Evolutionary conservation across 2,113 vertebrate genomes (phyloP).

Genomic region (Peromyscus maniculatus): DNA sequence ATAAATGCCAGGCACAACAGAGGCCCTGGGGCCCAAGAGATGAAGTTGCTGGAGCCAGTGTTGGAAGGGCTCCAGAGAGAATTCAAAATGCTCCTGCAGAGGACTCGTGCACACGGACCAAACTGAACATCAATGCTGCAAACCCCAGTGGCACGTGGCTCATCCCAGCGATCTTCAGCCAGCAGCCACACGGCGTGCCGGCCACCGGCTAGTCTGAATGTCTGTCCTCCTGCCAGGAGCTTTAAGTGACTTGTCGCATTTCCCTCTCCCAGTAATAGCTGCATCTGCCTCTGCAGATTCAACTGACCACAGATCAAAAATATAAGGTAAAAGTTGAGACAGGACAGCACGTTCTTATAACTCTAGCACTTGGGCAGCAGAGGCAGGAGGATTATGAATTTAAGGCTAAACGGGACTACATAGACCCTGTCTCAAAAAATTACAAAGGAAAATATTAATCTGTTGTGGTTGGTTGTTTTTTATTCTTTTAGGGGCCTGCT

Average conservation of each 20-base stretch:
- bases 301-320: background rate
- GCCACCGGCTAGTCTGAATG: background rate
- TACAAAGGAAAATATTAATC: background rate
- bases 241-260: background rate
- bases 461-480: no score
- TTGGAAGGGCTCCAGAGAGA: fast-evolving
- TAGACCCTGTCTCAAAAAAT: background rate
- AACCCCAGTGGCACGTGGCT: background rate
- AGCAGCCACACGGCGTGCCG: fast-evolving
- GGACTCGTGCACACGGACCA: fast-evolving
- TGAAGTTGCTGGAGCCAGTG: no score
- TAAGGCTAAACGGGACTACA: background rate
- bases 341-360: no score
- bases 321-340: background rate
- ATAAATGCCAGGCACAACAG: background rate
- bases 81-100: background rate
- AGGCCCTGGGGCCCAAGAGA: background rate
- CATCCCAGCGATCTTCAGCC: background rate
- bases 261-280: no score
- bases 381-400: background rate
- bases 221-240: background rate
- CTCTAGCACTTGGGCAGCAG: background rate
- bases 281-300: background rate
- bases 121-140: background rate
- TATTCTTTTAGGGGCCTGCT: no score